Base-by-base conservation (phyloP, 2,113 vertebrate species). In the Genyomyrus donnyi region DNA sequence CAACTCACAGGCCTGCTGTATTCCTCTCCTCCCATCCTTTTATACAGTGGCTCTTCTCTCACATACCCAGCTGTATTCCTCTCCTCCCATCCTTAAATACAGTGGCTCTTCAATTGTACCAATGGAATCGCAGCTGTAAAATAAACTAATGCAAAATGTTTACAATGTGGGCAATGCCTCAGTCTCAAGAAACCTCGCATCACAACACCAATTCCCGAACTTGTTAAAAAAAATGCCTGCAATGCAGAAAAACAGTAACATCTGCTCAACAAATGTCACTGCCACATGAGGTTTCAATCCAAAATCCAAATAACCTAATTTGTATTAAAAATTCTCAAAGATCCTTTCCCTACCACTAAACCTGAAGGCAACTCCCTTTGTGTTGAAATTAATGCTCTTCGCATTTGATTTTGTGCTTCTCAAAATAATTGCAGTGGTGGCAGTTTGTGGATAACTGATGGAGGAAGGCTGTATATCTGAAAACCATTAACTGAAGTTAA, bases 231-330 rank as follows among this genome's bases (percentile, higher is more conserved):
- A 66, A 66, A 66, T 24, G 58, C 89, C 27, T 27, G 17, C 31
- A 89, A 77, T 90, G 58, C 90, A 66, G 50, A 50, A 90, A 93
- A 92, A 91, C 91, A 92, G 87, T 92, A 90, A 92, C 92, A 93
- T 93, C 90, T 92, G 91, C 48, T 91, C 53, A 13, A 62, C 90
- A 90, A 93, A 91, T 92, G 89, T 90, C 90, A 90, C 85, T 91
- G 93, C 91, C 91, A 90, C 74, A 62, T 49, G 87, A 45, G 66
- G 52, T 53, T 10, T 62, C 49, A 77, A 84, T 88, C 92, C 91
- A 92, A 88, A 87, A 87, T 88, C 91, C 91, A 92, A 88, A 87
- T 19, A 35, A 3, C 49, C 52, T 84, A 86, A 88, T 88, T 90
- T 39, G 74, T 92, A 90, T 88, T 74, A 89, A 91, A 88, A 58